phyloP scores from a whole-genome alignment of 2,888 invertebrate species.

The Rhopalosiphum nymphaeae region DNA sequence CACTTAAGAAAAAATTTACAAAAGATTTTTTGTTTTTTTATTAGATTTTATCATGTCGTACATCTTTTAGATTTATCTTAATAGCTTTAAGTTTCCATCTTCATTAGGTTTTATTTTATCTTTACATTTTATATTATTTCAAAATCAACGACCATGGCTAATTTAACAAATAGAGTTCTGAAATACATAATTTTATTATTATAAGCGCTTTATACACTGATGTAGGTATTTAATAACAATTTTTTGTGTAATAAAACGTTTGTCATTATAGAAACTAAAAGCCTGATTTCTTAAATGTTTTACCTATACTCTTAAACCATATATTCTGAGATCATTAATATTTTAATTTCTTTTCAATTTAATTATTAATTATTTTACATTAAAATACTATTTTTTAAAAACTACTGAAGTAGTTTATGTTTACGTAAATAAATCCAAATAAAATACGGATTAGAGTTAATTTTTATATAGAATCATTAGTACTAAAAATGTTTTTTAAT shows the following conservation, averaged over 20 bases:
- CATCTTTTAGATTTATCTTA: not conserved
- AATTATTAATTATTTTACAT: not conserved
- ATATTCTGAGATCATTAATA: not conserved
- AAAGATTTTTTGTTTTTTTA: not conserved
- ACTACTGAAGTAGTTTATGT: not conserved
- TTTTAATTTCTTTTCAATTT: not conserved
- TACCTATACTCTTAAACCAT: not conserved
- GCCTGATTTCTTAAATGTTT: not conserved
- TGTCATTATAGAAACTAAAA: not conserved
- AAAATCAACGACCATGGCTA: not conserved
- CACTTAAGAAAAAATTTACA: not conserved
- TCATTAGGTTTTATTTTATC: not conserved
- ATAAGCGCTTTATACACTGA: not conserved
- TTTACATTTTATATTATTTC: not conserved
- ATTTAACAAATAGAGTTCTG: not conserved
- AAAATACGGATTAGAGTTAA: not conserved
- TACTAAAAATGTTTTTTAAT: not conserved
- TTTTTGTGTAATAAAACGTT: not conserved
- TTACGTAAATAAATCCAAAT: not conserved
- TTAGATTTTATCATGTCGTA: not conserved
- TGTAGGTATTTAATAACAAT: not conserved
- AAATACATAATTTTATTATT: not conserved
- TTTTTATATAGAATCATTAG: not conserved
- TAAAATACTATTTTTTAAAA: not conserved
- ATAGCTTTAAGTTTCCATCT: not conserved